These are phyloP conservation scores for Zoanthus gigantus DNA, from an alignment of 92 coral and sea anemone genomes.

Conservation along the genomic window DNA sequence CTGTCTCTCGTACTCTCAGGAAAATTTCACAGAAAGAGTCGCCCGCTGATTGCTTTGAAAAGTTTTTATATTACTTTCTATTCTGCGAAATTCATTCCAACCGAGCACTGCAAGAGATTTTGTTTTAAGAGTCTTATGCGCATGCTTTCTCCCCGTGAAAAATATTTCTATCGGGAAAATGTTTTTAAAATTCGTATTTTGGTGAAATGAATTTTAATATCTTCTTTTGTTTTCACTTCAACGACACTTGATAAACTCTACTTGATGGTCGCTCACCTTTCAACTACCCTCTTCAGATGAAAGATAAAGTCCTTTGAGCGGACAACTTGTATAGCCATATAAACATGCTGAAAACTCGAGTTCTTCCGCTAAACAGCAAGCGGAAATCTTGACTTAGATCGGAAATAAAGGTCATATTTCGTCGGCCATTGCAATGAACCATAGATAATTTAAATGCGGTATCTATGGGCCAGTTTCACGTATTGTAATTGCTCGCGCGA, in stretches of 20 bases:
- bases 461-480: background rate
- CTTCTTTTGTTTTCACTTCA: background rate
- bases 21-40: slow-evolving; percentile 22
- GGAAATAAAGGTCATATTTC: slow-evolving; percentile 44
- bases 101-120: slow-evolving; percentile 38
- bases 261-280: slow-evolving; percentile 4
- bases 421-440: slow-evolving; percentile 23
- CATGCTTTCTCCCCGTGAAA: slow-evolving; percentile 39
- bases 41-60: slow-evolving; percentile 40
- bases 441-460: slow-evolving; percentile 3
- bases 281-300: slow-evolving; percentile 24
- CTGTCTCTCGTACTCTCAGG: slow-evolving; percentile 10
- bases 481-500: slow-evolving; percentile 41
- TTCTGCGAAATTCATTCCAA: slow-evolving; percentile 39
- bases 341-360: slow-evolving; percentile 32
- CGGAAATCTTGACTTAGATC: slow-evolving; percentile 17
- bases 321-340: background rate
- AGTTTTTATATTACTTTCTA: slow-evolving; percentile 31
- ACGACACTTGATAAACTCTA: background rate
- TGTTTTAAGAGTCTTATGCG: background rate
- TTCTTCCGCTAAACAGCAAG: slow-evolving; percentile 47
- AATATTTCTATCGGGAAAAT: slow-evolving; percentile 7
- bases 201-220: background rate
- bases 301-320: background rate
- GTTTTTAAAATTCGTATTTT: slow-evolving; percentile 2